phyloP scores from a whole-genome alignment of 2,888 invertebrate species.

The Sialis fuliginosa region DNA sequence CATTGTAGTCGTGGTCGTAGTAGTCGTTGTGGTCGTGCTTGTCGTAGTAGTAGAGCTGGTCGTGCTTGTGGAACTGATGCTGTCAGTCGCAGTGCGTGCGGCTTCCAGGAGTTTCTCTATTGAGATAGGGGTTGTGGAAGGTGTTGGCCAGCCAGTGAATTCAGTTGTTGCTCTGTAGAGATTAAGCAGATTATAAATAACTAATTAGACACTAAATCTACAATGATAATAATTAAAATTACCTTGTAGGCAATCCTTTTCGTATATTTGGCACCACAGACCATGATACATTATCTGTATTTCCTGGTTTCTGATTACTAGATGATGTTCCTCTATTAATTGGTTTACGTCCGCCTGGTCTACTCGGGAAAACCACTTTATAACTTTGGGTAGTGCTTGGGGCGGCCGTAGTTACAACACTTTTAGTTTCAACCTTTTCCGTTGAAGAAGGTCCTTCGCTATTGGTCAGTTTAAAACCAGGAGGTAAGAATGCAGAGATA shows the following conservation, averaged over 20 bases:
- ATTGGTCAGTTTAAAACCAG: constrained; percentile 28
- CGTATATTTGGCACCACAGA: constrained; percentile 48
- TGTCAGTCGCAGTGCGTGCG: constrained; percentile 37
- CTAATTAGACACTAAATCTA: neutral
- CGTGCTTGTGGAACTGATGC: constrained; percentile 23
- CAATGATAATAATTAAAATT: constrained; percentile 8
- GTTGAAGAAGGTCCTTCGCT: constrained; percentile 10
- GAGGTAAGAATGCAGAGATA: constrained; percentile 43
- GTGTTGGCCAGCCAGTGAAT: constrained; percentile 82
- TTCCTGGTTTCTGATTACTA: constrained; percentile 20
- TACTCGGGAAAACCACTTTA: constrained; percentile 64
- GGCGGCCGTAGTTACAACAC: constrained; percentile 26
- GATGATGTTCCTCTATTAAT: constrained; percentile 38
- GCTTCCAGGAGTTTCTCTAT: constrained; percentile 62
- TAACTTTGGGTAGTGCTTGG: constrained; percentile 22
- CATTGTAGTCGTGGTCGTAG: constrained; percentile 50
- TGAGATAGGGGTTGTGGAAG: constrained; percentile 72
- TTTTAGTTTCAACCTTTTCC: constrained; percentile 4
- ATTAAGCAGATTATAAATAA: neutral
- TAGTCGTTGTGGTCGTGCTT: constrained; percentile 50
- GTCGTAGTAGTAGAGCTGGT: constrained; percentile 38
- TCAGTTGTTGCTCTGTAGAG: constrained; percentile 59
- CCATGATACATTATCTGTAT: constrained; percentile 29
- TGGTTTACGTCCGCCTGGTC: constrained; percentile 46
- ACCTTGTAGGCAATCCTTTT: constrained; percentile 74